Evolutionary conservation across 1,140 invertebrate species (phyloP), one percentile per base, ranked within the genome.

Genomic region (Colletes gigas): DNA sequence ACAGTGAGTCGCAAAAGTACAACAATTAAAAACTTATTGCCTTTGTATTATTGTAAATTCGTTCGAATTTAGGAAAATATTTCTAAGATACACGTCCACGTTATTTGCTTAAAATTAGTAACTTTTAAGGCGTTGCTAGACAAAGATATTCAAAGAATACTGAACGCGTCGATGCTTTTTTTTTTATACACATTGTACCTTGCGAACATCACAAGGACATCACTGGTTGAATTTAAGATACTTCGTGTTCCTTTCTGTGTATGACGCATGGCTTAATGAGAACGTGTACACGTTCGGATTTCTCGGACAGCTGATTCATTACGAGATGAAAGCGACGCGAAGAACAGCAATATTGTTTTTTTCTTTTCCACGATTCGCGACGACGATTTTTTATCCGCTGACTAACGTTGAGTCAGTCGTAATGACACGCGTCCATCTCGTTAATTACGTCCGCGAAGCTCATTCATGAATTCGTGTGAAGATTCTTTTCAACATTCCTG

Each of bases 361-460:
- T 14, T 10, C 15, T 3, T 21, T 57, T 69, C 9, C 30, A 65
- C 7, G 52, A 8, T 44, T 47, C 14, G 3, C 5, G 1, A 14
- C n/a, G 9, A 30, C n/a, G 4, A n/a, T 47, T 10, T 9, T 19
- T 19, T 41, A 17, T 8, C 8, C 5, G 21, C 10, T 50, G 50
- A 50, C 39, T 65, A 15, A 17, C 15, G 62, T 21, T 69, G 66
- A 78, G 55, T 78, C 75, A 78, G 5, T 15, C n/a, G n/a, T 66
- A 66, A 73, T 72, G 30, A 50, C 15, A 10, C 39, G 54, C 14
- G 39, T 21, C 15, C 52, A 47, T 52, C 50, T 17, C 4, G 17
- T 41, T 54, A 44, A 78, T 60, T 52, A 17, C 60, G 30, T 10
- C 7, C 3, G 1, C 72, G n/a, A 54, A 21, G 14, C 17, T 47